Evolutionary conservation across 1,140 invertebrate species (phyloP), one percentile per base, ranked within the genome.

Genomic region (Cataglyphis hispanica): DNA sequence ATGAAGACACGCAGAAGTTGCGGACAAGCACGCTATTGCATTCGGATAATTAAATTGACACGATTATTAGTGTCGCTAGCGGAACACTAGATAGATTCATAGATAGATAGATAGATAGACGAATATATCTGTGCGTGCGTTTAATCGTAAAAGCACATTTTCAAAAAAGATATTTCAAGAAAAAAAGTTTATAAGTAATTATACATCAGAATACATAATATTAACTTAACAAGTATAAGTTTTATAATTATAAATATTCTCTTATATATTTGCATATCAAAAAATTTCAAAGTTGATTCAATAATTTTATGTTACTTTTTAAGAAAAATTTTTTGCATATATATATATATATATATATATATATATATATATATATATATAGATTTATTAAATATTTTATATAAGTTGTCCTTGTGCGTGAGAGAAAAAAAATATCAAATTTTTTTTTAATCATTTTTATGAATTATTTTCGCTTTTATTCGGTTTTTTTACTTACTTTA

Each of bases 41-140:
- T 53, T 84, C 87, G 87, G 34, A 56, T 50, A 78, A 53, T 89
- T 89, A 89, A 74, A 87, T 63, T 53, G 88, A 60, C 88, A 89
- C 87, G 66, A 22, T 83, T 83, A 81, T 58, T 90, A 89, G 89
- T 90, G 88, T 90, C 89, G 86, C 86, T 90, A 87, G 89, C 85
- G 50, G 60, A 76, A 90, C 86, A 89, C 64, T 90, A 90, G 87
- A 84, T 87, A 88, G 86, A 77, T 90, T 88, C 74, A 87, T 66
- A 75, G 86, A 87, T 84, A 75, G 84, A 86, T 31, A 31, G 31
- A 85, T 91, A 77, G 76, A 86, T 87, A 80, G 78, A 83, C 34
- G 31, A 86, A 83, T 89, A 89, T 90, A 89, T 81, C 75, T 84
- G 66, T 76, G 50, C 85, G 81, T 90, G 67, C 19, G 25, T 53